Evolutionary conservation across 2,888 invertebrate genomes (phyloP), one percentile per base, ranked within the genome.

Genomic region (Agrotis clavis): DNA sequence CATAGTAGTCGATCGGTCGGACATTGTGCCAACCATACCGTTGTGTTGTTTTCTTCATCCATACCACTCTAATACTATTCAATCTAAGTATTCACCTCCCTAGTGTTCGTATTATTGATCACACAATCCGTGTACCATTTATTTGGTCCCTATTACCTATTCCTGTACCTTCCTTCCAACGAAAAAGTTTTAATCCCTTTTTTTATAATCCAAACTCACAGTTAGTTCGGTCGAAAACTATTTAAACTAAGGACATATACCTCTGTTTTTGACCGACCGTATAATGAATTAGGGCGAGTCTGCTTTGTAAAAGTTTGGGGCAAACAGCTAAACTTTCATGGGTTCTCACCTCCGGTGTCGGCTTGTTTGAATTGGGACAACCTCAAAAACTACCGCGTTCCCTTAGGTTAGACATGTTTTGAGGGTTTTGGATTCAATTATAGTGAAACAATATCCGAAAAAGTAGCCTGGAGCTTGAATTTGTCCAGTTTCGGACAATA

Each of bases 221-320:
- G 54, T 45, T 45, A 57, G 62, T 74, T 83, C 21, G n/a, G 47
- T 47, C 35, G 19, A 53, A 71, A 84, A 84, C 85, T 85, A 86
- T 86, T 79, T 76, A 62, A 86, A 86, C 83, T 72, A 74, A 67
- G 57, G 63, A 63, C 71, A 66, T 70, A 56, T 67, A 73, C 65
- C 67, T 67, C 63, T 69, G 74, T 60, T 71, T 83, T 54, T 73
- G 83, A 71, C 69, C 59, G 82, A 56, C 79, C 73, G 75, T 76
- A 67, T 79, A 84, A 79, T 86, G 77, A 84, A 84, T 77, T 71
- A 74, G 71, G 82, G 72, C 68, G 14, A n/a, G 14, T 35, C 51
- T 54, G 85, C 75, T 86, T 82, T 84, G 82, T 76, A 82, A 82
- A 85, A 85, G 71, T 85, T 85, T 16, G 21, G 63, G 57, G 65